Evolutionary conservation across 2,888 invertebrate genomes (phyloP).

Genomic region (Lymantria monacha): DNA sequence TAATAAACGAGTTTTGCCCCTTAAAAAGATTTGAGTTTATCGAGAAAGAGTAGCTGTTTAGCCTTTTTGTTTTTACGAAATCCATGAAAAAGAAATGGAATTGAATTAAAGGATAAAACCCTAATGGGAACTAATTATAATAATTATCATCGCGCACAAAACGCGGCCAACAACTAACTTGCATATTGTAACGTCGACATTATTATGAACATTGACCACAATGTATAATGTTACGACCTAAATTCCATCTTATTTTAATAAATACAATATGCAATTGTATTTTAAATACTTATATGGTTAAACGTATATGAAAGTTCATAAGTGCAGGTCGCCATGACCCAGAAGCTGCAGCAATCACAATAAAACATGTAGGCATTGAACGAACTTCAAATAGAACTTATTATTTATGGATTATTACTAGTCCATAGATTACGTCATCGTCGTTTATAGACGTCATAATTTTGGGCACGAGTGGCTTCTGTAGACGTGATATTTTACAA

Average conservation of each 20-base stretch:
- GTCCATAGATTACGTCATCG: too few relatives aligned
- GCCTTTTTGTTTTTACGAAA: too few relatives aligned
- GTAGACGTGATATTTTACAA: too few relatives aligned
- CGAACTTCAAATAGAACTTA: conserved; percentile 15
- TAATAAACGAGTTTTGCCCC: too few relatives aligned
- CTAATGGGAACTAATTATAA: conserved; percentile 13
- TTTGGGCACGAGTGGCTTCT: too few relatives aligned
- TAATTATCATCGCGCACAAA: conserved; percentile 21
- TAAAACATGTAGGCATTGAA: conserved; percentile 17
- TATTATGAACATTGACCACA: conserved; percentile 11
- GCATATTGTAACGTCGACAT: conserved; percentile 20
- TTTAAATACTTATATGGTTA: not conserved
- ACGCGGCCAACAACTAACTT: conserved; percentile 11
- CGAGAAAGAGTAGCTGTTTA: too few relatives aligned
- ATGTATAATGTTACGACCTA: conserved; percentile 27
- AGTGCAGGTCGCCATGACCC: conserved; percentile 44
- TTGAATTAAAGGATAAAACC: not conserved
- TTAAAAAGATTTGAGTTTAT: too few relatives aligned
- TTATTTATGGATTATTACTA: not conserved
- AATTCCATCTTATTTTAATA: conserved; percentile 6
- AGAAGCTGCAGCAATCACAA: conserved; percentile 34
- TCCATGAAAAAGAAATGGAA: too few relatives aligned
- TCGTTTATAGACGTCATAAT: too few relatives aligned
- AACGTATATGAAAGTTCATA: conserved; percentile 15
- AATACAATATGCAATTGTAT: not conserved